Base-by-base conservation (phyloP, 2,797 vertebrate species). In the Chloroceryle amazona region DNA sequence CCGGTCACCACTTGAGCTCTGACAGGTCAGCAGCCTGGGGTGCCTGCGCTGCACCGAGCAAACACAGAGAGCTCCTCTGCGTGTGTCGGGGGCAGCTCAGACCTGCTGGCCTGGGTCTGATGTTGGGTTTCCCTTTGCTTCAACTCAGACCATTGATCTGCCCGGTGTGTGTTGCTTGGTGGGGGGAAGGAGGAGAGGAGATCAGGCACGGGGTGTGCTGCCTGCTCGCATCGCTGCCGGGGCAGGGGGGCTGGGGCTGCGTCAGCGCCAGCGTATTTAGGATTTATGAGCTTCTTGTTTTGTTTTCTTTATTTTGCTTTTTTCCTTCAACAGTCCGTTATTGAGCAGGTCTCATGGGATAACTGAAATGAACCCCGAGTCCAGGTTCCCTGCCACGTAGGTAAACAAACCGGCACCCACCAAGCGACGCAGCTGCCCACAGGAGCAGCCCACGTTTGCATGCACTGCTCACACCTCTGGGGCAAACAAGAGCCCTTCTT, bases 341-440 rank as follows among this genome's bases (percentile, higher is more conserved):
- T 98, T 99, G 99, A 99, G 98, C 99, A 99, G 99, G 99, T 99
- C 98, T 99, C 99, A 98, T 99, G 98, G 99, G 99, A 99, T 98
- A 99, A 99, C 99, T 99, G 99, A 99, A 98, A 98, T 97, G 98
- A 98, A 98, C 98, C 98, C 98, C 97, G 98, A 98, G 97, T 97
- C 98, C 98, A 98, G 98, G 98, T 90, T 97, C 98, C 98, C 98
- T 98, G 96, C 98, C 98, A 98, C 97, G 98, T 99, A 99, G 99
- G 99, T 99, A 99, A 98, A 97, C 94, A 92, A 75, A 82, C 74
- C 81, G 31, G 83, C 97, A 94, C 95, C 94, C 84, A 19, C 91
- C 95, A 60, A 83, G 88, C 81, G 54, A 68, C 42, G 19, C 97
- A 78, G 90, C 96, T 66, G 21, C 94, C 91, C 46, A 3, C 74